Conservation (phyloP, 2,113 vertebrate genomes). For the Beaufortia kweichowensis region DNA sequence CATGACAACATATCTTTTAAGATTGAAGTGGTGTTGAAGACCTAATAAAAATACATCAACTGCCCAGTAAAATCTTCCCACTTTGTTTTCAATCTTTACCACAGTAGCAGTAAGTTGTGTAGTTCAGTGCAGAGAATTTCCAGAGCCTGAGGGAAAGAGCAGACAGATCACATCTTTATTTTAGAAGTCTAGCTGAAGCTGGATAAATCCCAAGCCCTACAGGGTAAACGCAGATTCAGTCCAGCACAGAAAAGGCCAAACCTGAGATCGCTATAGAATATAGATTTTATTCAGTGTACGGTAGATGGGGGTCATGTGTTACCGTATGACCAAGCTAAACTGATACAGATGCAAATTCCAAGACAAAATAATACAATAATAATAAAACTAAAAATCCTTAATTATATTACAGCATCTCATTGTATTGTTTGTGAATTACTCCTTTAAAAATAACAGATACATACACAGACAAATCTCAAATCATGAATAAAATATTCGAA, state of each 20-base stretch:
- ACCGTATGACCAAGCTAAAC: not conserved
- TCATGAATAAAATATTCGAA: too few relatives aligned
- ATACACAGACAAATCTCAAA: too few relatives aligned
- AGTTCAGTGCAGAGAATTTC: not conserved
- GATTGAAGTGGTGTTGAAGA: not conserved
- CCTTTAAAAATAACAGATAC: too few relatives aligned
- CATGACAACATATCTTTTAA: slow-evolving; percentile 1
- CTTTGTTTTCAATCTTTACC: not conserved
- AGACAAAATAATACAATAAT: too few relatives aligned
- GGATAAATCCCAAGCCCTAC: slow-evolving; percentile 6
- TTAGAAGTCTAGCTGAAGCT: slow-evolving; percentile 5
- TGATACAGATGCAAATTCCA: too few relatives aligned
- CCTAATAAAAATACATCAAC: not conserved
- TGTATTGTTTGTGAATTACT: too few relatives aligned
- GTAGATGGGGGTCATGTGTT: not conserved
- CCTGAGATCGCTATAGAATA: not conserved
- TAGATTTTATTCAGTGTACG: not conserved
- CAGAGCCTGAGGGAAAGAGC: slow-evolving; percentile 8
- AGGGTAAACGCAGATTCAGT: not conserved
- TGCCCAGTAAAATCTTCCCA: not conserved
- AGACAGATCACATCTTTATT: slow-evolving; percentile 24
- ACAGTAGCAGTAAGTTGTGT: slow-evolving; percentile 8
- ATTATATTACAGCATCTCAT: too few relatives aligned
- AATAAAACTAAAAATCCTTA: too few relatives aligned
- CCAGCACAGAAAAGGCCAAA: not conserved